phyloP scores from a whole-genome alignment of 2,113 vertebrate genomes.

The Heliornis fulica region DNA sequence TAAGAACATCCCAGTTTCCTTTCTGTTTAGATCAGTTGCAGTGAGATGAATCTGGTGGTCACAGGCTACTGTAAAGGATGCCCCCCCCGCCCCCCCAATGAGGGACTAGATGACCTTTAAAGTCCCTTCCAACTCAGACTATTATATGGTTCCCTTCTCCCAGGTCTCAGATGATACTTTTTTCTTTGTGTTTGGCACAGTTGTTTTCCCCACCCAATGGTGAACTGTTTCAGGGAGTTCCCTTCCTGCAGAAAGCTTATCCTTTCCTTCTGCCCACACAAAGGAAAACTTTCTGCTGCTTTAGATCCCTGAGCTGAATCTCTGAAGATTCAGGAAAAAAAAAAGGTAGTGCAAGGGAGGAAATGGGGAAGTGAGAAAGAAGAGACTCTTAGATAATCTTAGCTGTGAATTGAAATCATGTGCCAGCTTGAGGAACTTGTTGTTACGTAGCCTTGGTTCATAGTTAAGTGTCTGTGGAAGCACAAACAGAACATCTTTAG shows the following conservation, averaged over 20 bases:
- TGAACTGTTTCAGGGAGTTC: slow-evolving; percentile 2
- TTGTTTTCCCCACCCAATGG: not conserved
- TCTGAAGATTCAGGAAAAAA: not conserved
- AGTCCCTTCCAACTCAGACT: not conserved
- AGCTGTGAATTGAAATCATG: not conserved
- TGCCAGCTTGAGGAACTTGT: not conserved
- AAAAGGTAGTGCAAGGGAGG: not conserved
- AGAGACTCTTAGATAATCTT: not conserved
- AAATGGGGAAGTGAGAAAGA: not conserved
- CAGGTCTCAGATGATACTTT: not conserved
- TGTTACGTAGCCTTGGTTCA: not conserved
- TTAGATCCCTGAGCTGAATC: not conserved
- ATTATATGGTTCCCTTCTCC: not conserved
- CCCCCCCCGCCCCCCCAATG: not conserved
- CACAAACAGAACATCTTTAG: not conserved
- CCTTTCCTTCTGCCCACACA: not conserved
- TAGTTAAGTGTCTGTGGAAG: not conserved
- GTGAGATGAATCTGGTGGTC: not conserved
- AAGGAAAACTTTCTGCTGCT: not conserved
- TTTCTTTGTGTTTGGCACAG: not conserved
- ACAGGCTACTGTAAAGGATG: not conserved
- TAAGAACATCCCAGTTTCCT: not conserved
- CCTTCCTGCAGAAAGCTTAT: not conserved
- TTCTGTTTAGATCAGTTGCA: not conserved
- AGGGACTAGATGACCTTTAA: not conserved